Percentiles rank a stretch among this genome's conserved stretches.
phyloP scores from a whole-genome alignment of 2,797 vertebrate species.

The Naso thynnoides region DNA sequence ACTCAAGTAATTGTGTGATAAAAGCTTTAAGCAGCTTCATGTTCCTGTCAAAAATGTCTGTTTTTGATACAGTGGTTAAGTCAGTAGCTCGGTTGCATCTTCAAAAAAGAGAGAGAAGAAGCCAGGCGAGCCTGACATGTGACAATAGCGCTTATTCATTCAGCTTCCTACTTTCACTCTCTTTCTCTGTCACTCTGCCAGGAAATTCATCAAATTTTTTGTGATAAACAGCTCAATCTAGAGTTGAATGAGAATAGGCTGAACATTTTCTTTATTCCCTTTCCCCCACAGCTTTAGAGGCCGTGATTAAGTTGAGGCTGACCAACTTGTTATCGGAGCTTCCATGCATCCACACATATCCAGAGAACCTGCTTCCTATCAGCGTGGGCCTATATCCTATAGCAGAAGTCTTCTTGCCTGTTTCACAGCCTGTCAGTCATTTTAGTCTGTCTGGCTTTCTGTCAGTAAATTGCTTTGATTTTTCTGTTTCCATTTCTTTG shows the following conservation, averaged over 20 bases:
- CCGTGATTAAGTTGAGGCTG: constrained; percentile 56
- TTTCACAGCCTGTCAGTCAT: constrained; percentile 60
- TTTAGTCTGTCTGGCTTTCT: constrained; percentile 53
- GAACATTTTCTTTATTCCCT: constrained; percentile 46
- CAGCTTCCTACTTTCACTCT: constrained; percentile 27
- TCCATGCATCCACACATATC: constrained; percentile 55
- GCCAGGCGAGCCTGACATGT: constrained; percentile 37
- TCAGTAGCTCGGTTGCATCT: constrained; percentile 27
- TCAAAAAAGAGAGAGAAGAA: constrained; percentile 30
- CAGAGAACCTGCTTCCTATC: constrained; percentile 58
- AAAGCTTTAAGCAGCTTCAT: constrained; percentile 41
- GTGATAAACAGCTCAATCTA: constrained; percentile 64
- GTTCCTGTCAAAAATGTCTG: constrained; percentile 40
- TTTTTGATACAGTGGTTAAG: constrained; percentile 39
- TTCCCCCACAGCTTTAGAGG: constrained; percentile 40
- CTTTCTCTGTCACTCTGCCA: constrained; percentile 39
- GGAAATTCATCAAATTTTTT: constrained; percentile 50
- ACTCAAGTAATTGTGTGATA: constrained; percentile 45
- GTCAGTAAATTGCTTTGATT: constrained; percentile 58
- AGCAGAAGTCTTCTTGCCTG: constrained; percentile 26
- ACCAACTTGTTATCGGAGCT: constrained; percentile 75
- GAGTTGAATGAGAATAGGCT: constrained; percentile 50
- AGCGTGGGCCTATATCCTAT: constrained; percentile 48
- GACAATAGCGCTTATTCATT: constrained; percentile 56
- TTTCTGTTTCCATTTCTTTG: constrained; percentile 44